phyloP scores from a whole-genome alignment of 2,113 vertebrate species.

The Hemibagrus wyckioides region DNA sequence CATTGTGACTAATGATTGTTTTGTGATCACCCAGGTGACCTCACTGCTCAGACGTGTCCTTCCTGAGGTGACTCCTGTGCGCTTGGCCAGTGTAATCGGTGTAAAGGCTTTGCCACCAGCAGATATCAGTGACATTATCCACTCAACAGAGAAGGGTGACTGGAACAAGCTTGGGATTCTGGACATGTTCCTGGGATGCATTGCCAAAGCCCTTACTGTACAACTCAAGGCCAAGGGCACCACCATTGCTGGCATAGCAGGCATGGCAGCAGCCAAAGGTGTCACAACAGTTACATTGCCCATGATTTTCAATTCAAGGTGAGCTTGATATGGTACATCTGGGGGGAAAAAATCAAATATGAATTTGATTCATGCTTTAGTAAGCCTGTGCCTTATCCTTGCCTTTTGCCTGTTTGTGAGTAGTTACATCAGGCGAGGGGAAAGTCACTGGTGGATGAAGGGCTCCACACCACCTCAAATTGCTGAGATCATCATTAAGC shows the following conservation, averaged over 20 bases:
- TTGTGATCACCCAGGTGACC: constrained; percentile 80
- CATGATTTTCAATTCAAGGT: constrained; percentile 99
- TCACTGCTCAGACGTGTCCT: constrained; percentile 92
- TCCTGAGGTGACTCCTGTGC: constrained; percentile 92
- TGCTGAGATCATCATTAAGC: constrained; percentile 97
- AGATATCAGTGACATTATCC: constrained; percentile 98
- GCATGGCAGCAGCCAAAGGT: constrained; percentile 92
- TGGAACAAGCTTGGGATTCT: constrained; percentile 97
- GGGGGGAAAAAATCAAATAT: background rate
- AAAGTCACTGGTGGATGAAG: constrained; percentile 99
- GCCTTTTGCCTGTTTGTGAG: constrained; percentile 22
- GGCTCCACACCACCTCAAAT: constrained; percentile 97
- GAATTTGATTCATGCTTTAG: background rate
- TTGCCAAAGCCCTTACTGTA: constrained; percentile 97
- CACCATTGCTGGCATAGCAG: constrained; percentile 89
- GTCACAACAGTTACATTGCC: constrained; percentile 96
- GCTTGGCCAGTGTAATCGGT: constrained; percentile 95
- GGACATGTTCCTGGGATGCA: constrained; percentile 98
- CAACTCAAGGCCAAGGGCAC: constrained; percentile 99
- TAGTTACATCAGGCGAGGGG: constrained; percentile 94
- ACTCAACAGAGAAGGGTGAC: constrained; percentile 97
- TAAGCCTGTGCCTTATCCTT: background rate
- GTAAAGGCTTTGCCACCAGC: constrained; percentile 96
- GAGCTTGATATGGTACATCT: constrained; percentile 8
- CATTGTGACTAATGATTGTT: background rate